A percentile compares a stretch with the other conserved stretches of the same genome.
Conservation (phyloP, 2,888 invertebrate genomes). For the Molorchus minor region DNA sequence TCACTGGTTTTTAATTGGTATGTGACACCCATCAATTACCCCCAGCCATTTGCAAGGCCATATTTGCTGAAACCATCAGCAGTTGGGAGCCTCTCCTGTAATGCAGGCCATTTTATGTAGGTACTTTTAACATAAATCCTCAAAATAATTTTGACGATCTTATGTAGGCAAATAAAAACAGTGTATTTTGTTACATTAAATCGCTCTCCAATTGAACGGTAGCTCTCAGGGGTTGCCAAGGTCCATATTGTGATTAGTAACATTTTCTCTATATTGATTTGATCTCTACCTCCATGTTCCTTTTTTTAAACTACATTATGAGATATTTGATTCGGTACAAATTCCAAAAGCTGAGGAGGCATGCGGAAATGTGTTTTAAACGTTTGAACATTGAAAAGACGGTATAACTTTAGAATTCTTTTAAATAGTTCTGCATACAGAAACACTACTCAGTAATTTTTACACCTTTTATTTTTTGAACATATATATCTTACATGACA, state of each 20-base stretch:
- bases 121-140: no score
- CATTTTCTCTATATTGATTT: background rate
- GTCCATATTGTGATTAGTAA: background rate
- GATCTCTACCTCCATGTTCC: background rate
- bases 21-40: background rate
- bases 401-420: no score
- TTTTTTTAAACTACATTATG: background rate
- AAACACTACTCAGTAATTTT: no score
- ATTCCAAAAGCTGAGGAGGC: background rate
- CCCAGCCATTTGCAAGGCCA: no score
- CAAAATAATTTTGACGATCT: background rate
- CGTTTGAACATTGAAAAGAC: background rate
- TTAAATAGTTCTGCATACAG: no score
- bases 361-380: background rate
- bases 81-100: no score
- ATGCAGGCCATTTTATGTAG: background rate
- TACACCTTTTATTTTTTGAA: no score
- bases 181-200: background rate
- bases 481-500: no score
- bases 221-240: background rate
- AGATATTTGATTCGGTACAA: background rate
- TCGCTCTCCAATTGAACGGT: conserved; percentile 1
- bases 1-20: conserved; percentile 1
- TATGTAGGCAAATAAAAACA: background rate
- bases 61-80: no score